A percentile compares a stretch with the other conserved stretches of the same genome.
phyloP scores from a whole-genome alignment of 1,140 invertebrate species.

The Sitophilus oryzae region DNA sequence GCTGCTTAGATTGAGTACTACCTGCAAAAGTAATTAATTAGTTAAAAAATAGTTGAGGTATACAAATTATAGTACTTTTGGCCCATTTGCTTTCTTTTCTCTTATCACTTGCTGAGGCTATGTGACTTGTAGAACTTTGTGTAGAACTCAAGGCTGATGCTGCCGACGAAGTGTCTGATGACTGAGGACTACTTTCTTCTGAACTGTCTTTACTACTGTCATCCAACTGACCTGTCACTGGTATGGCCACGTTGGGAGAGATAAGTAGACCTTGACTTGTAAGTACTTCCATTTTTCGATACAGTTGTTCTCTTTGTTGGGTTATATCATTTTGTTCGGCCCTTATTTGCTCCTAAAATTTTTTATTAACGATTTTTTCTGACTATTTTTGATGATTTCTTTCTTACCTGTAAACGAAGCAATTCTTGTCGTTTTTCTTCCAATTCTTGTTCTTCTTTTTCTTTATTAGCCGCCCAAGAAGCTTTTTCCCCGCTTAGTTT shows the following conservation, averaged over 20 bases:
- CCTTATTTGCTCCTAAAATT: slow-evolving; percentile 56
- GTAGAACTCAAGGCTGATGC: slow-evolving; percentile 37
- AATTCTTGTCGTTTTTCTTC: slow-evolving; percentile 59
- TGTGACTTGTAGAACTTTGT: slow-evolving; percentile 35
- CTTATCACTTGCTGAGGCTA: slow-evolving; percentile 37
- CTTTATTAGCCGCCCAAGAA: slow-evolving; percentile 60
- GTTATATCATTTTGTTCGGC: slow-evolving; percentile 75
- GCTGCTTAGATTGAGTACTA: slow-evolving; percentile 42
- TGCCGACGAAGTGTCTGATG: slow-evolving; percentile 39
- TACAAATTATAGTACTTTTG: slow-evolving; percentile 41
- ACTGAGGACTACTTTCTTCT: slow-evolving; percentile 42
- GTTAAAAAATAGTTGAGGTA: not conserved
- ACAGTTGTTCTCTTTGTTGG: slow-evolving; percentile 81
- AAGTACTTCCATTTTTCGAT: slow-evolving; percentile 72
- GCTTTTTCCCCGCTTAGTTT: slow-evolving; percentile 74
- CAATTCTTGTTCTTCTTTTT: slow-evolving; percentile 59
- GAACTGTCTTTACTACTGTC: slow-evolving; percentile 42
- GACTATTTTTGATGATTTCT: slow-evolving; percentile 6
- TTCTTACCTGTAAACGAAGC: slow-evolving; percentile 48
- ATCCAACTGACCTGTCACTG: slow-evolving; percentile 34
- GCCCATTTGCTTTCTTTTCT: slow-evolving; percentile 53
- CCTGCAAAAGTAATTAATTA: slow-evolving; percentile 19
- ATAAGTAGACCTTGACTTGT: slow-evolving; percentile 64
- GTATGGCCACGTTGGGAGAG: slow-evolving; percentile 47
- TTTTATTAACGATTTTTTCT: slow-evolving; percentile 2